Evolutionary conservation across 23 tunicate species (phyloP).

Genomic region (Oikopleura dioica): DNA sequence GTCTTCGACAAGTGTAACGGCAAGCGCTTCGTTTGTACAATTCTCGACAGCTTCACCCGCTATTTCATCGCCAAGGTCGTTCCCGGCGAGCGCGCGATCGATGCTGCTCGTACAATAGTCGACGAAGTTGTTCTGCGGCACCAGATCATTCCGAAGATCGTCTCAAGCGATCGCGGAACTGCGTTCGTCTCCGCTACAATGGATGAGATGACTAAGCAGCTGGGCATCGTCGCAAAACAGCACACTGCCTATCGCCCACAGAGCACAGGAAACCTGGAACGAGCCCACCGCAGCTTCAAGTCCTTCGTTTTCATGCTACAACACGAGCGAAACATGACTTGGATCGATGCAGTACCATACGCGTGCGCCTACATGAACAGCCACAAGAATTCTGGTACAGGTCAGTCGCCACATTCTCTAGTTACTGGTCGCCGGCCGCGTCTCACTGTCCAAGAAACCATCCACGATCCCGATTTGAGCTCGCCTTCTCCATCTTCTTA

Average conservation of each 20-base stretch:
- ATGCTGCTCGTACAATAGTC: background rate
- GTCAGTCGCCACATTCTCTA: background rate
- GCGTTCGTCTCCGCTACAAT: background rate
- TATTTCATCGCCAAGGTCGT: background rate
- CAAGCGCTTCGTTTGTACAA: background rate
- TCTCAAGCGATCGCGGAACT: slow-evolving; percentile 10
- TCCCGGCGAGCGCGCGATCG: background rate
- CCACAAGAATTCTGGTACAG: background rate
- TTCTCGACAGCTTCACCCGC: background rate
- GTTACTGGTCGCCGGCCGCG: background rate
- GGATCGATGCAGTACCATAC: background rate
- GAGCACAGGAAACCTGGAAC: background rate
- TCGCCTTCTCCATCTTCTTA: background rate
- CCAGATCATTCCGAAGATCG: background rate
- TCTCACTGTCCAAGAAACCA: too few species aligned
- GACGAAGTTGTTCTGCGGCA: background rate
- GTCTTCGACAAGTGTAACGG: too few species aligned
- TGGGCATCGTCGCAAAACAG: background rate
- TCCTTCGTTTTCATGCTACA: background rate
- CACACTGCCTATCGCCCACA: background rate
- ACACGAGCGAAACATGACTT: background rate
- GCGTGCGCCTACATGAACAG: background rate
- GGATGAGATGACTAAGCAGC: background rate
- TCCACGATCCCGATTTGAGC: background rate
- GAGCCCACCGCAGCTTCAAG: background rate